Evolutionary conservation across 2,113 vertebrate genomes (phyloP).

Genomic region (Cyprinus carpio): DNA sequence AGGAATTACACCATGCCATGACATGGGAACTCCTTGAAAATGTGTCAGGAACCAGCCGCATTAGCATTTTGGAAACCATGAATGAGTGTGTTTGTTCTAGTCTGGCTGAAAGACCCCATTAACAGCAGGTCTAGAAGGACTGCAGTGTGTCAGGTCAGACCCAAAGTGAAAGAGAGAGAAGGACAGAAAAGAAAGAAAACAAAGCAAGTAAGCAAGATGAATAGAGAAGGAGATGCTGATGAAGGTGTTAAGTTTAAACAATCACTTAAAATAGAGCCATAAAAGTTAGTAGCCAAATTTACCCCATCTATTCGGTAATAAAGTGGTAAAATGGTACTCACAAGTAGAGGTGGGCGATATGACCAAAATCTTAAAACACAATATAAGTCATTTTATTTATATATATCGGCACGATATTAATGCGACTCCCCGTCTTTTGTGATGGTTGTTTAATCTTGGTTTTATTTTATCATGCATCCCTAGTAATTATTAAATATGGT

Average conservation of each 20-base stretch:
- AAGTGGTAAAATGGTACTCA: background rate
- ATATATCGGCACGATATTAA: too few relatives aligned
- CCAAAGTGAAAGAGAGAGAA: slow-evolving; percentile 18
- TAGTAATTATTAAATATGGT: background rate
- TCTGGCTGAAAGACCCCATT: slow-evolving; percentile 69
- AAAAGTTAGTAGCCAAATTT: background rate
- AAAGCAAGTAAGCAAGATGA: background rate
- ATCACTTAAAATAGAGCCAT: background rate
- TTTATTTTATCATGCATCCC: too few relatives aligned
- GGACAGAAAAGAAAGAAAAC: background rate
- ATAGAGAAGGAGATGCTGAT: background rate
- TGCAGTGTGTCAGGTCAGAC: slow-evolving; percentile 18
- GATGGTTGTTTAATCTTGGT: too few relatives aligned
- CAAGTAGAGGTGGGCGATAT: too few relatives aligned
- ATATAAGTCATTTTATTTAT: too few relatives aligned
- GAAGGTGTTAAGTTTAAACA: slow-evolving; percentile 1
- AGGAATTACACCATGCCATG: slow-evolving; percentile 56
- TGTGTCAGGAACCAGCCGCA: slow-evolving; percentile 64
- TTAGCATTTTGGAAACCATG: slow-evolving; percentile 74
- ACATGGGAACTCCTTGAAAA: slow-evolving; percentile 67
- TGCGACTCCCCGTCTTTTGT: too few relatives aligned
- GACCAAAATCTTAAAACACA: too few relatives aligned
- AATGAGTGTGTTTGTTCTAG: slow-evolving; percentile 73
- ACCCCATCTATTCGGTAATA: background rate
- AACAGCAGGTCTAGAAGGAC: slow-evolving; percentile 64